Percentiles rank a stretch among this genome's conserved stretches.
Evolutionary conservation across 2,113 vertebrate species (phyloP).

Genomic region (Tursiops truncatus): DNA sequence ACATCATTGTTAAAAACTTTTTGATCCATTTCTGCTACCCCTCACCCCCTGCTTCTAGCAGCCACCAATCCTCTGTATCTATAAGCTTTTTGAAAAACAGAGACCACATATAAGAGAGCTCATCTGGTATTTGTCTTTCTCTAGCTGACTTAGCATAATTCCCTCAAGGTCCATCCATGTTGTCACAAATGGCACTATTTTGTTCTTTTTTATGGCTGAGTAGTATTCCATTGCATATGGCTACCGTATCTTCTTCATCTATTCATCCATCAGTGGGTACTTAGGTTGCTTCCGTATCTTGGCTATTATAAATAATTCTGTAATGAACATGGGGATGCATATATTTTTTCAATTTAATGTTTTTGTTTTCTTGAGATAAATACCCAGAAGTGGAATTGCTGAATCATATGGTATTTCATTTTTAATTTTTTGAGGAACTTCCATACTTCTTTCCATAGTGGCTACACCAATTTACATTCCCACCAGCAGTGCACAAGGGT

Average conservation of each 20-base stretch:
- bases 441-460: neutral
- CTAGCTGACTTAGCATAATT: neutral
- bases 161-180: neutral
- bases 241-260: neutral
- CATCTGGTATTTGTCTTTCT: neutral
- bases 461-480: neutral
- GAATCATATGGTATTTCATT: neutral
- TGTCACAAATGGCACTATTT: neutral
- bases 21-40: neutral
- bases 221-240: neutral
- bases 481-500: neutral
- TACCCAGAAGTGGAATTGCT: neutral
- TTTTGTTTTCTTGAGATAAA: neutral
- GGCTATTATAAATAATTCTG: neutral
- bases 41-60: neutral
- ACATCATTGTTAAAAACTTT: neutral
- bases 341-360: neutral
- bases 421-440: neutral
- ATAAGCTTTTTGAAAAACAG: neutral
- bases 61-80: neutral
- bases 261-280: neutral
- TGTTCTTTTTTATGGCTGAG: neutral
- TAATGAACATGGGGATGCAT: neutral
- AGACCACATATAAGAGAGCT: neutral
- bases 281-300: neutral